A percentile compares a stretch with the other conserved stretches of the same genome.
phyloP scores from a whole-genome alignment of 1,140 invertebrate species.

The Nebria ingens region DNA sequence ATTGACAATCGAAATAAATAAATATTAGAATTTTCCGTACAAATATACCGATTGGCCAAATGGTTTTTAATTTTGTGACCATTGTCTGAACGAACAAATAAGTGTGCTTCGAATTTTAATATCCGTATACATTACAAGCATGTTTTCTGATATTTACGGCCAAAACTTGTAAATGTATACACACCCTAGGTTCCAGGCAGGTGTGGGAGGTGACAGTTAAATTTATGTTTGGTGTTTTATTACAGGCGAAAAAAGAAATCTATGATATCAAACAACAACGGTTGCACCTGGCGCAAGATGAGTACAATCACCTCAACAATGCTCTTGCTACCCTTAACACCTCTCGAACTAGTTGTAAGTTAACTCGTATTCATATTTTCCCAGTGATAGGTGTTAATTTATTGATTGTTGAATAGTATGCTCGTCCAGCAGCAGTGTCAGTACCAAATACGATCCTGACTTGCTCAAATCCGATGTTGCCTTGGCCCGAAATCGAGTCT shows the following conservation, averaged over 20 bases:
- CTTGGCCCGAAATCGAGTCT: slow-evolving; percentile 77
- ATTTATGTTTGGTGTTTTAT: slow-evolving; percentile 33
- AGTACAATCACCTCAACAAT: slow-evolving; percentile 89
- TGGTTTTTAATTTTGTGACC: too few species aligned
- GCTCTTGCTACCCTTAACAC: slow-evolving; percentile 70
- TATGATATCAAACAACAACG: slow-evolving; percentile 92
- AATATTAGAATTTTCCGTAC: too few species aligned
- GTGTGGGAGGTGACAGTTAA: neutral
- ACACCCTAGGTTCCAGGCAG: too few species aligned
- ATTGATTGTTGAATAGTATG: slow-evolving; percentile 54
- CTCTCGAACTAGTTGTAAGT: slow-evolving; percentile 77
- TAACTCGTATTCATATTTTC: slow-evolving; percentile 10
- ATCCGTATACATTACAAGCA: too few species aligned
- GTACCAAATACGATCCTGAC: slow-evolving; percentile 90
- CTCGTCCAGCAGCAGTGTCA: slow-evolving; percentile 78
- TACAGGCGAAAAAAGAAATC: slow-evolving; percentile 91
- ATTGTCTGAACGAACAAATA: too few species aligned
- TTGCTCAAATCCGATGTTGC: slow-evolving; percentile 85
- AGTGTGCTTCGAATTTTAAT: too few species aligned
- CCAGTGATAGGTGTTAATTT: neutral
- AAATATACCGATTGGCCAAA: too few species aligned
- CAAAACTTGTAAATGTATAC: too few species aligned
- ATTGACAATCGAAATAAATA: too few species aligned
- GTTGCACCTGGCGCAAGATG: slow-evolving; percentile 83
- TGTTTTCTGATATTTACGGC: too few species aligned